Base-by-base conservation (phyloP, 2,113 vertebrate species). In the Todiramphus chloris region DNA sequence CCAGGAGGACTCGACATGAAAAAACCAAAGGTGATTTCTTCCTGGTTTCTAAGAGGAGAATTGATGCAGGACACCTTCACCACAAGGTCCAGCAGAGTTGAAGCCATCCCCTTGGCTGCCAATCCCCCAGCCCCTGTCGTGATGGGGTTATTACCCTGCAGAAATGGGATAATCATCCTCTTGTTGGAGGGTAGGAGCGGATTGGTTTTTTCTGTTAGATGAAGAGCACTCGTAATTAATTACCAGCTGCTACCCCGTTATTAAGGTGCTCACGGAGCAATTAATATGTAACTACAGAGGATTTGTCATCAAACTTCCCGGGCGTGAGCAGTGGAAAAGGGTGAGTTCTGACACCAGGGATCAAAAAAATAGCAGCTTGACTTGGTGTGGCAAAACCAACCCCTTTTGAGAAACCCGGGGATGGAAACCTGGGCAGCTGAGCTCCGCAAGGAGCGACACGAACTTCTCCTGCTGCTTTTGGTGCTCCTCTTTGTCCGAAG, bases 401-500 rank as follows among this genome's bases (percentile, higher is more conserved):
- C n/a, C 20, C 23, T 7, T 7, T 25, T 30, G 4, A 37, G 35
- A 31, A 63, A 16, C 11, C 13, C 60, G 6, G n/a, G 8, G 67
- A 18, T 13, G 44, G 43, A 35, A 73, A 39, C 44, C 17, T 10
- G 50, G 44, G 59, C 81, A 41, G 76, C 48, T 31, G 24, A 41
- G 53, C 37, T 62, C 39, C 19, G 46, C 46, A 3, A 46, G 39
- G 55, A 15, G 20, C 3, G 33, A 13, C 3, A 33, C 17, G 13
- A 35, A 41, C 53, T 50, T n/a, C 24, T 15, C 72, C 60, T 50
- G 35, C 53, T 19, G 17, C 80, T 50, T 55, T 27, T 11, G 62
- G 6, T 31, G 53, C 46, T 68, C 39, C 2, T 48, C 60, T 46
- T 16, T 0, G 1, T 46, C 25, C 2, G 1, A 48, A 20, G 43